Evolutionary conservation across 2,797 vertebrate genomes (phyloP), one percentile per base, ranked within the genome.

Genomic region (Sciurus carolinensis): DNA sequence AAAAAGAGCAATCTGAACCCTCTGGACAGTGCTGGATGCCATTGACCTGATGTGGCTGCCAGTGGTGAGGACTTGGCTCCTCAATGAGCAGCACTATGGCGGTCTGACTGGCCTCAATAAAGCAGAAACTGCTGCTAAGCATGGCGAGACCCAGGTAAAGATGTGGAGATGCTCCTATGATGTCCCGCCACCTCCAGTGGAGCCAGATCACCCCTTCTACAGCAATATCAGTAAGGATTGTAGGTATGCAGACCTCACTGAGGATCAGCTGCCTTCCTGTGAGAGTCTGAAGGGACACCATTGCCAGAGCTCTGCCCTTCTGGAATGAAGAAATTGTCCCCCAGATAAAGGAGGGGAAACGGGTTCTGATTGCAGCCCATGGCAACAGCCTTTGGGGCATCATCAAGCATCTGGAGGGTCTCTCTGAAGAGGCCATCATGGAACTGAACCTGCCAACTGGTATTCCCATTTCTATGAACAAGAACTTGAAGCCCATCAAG

Each of bases 391-490:
- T 99, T 77, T 98, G 99, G 26, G 99, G 99, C 28, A 99, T 99
- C 0, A 99, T 99, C 88, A 99, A 99, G 92, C 99, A 99, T 96
- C 98, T 99, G 88, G 99, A 99, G 97, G 99, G 99, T 90, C 99
- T 99, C 99, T 99, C 99, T 0, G 99, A 99, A 97, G 99, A 99
- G 92, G 99, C 99, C 90, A 99, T 99, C 97, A 99, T 99, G 99
- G 99, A 99, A 98, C 98, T 99, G 96, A 99, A 99, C 98, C 98
- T 99, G 96, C 99, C 99, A n/a, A 99, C 99, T 0, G 99, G 99
- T 50, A 99, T 99, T 97, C 99, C 99, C 69, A 99, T 99, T 0
- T 99, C 85, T 99, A 99, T 0, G 99, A 99, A 99, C 98, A 99
- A 99, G 98, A 99, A 99, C 98, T 98, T 99, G 98, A 99, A 99